A percentile compares a stretch with the other conserved stretches of the same genome.
Conservation (phyloP, 2,797 vertebrate species). For the Thripadectes ignobilis region DNA sequence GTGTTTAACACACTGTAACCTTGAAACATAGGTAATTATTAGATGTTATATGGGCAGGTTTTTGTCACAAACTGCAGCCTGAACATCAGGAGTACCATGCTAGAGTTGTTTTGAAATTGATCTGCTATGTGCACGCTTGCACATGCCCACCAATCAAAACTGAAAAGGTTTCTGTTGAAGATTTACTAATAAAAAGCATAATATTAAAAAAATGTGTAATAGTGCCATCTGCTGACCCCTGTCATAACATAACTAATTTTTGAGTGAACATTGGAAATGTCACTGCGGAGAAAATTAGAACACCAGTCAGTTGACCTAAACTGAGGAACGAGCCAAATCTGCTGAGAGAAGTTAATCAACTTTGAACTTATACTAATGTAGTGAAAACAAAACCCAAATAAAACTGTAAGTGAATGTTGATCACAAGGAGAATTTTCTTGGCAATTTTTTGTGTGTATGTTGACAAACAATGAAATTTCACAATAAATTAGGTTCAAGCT, state of each 20-base stretch:
- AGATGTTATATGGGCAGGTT: background rate
- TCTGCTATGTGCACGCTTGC: background rate
- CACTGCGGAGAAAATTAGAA: background rate
- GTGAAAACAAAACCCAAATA: background rate
- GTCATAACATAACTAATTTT: background rate
- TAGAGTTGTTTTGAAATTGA: background rate
- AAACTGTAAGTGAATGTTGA: background rate
- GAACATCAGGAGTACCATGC: background rate
- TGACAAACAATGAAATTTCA: background rate
- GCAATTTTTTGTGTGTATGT: background rate
- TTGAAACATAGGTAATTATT: background rate
- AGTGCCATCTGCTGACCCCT: slow-evolving; percentile 63
- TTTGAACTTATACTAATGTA: background rate
- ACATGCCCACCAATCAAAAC: background rate
- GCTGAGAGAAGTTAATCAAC: background rate
- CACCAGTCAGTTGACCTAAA: background rate
- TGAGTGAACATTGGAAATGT: background rate
- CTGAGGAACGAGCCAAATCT: background rate
- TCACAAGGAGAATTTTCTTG: background rate
- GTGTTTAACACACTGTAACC: background rate
- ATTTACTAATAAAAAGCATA: background rate
- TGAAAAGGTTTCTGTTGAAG: background rate
- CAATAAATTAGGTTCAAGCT: background rate
- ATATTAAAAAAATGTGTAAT: slow-evolving; percentile 12
- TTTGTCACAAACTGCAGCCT: background rate